Base-by-base conservation (phyloP, 2,113 vertebrate genomes). In the Lampris megalopsis region DNA sequence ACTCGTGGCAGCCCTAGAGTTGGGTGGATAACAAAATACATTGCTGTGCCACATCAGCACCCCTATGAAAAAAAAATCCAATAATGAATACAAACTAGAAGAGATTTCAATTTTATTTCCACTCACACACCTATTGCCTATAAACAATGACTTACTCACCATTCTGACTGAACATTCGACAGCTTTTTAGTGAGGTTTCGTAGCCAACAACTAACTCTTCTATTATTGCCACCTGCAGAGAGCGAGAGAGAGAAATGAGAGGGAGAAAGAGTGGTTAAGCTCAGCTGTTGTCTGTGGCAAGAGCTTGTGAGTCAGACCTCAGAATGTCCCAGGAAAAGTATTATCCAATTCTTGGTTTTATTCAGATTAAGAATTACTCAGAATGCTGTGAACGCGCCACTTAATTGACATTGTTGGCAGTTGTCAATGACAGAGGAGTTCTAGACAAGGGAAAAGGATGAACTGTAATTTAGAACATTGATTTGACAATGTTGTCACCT, bases 181-280 rank as follows among this genome's bases (percentile, higher is more conserved):
- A 97, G 87, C 94, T 95, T 92, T 95, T 97, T 89, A 99, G 91
- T 77, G 96, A 96, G 0, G 95, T 97, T 90, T 99, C 98, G 89
- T 96, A 99, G 81, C 97, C 93, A 71, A 98, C 95, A 60, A 97
- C 97, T 58, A 97, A 85, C 81, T 98, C 97, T 93, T 99, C 97
- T 90, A 99, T 97, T 82, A 98, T 96, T 67, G 95, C 93, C 89
- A 98, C 97, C 98, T 99, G 93, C 50, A 90, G n/a, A 76, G 50
- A 91, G 81, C 90, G 24, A 24, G 24, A 24, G 24, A 24, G 24
- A 24, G 24, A 24, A 24, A 24, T 53, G 87, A 13, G 40, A 63
- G 69, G 9, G 49, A 2, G 1, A 76, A 75, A 53, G 45, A 24
- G 36, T 13, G 4, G 13, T 50, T 63, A 6, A 78, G 2, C 13